Conservation (phyloP, 1,140 invertebrate genomes). For the Ostrea edulis region DNA sequence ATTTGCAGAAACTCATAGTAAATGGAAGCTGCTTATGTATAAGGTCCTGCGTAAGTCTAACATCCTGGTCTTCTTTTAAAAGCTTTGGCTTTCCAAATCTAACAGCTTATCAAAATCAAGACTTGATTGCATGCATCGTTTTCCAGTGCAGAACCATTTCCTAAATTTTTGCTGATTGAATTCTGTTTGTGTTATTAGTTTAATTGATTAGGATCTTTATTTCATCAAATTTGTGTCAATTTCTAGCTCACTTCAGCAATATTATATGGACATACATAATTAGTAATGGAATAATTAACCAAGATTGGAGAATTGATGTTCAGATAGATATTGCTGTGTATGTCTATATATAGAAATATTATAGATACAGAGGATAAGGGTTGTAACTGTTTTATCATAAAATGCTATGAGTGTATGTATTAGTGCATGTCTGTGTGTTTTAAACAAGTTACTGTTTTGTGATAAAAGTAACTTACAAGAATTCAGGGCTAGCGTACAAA, state of each 20-base stretch:
- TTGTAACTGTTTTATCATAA: no score
- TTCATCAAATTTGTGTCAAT: no score
- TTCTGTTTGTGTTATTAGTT: neutral
- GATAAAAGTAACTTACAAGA: neutral
- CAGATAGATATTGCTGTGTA: no score
- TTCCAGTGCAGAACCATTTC: neutral
- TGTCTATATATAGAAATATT: no score
- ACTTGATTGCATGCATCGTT: neutral
- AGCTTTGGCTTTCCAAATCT: neutral
- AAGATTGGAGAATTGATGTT: no score
- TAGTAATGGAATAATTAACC: no score
- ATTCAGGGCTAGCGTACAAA: neutral
- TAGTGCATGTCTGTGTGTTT: no score
- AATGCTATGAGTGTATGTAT: no score
- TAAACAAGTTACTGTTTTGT: no score
- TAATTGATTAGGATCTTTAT: neutral
- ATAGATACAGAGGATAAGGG: no score
- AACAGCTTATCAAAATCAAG: neutral
- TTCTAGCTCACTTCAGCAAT: no score
- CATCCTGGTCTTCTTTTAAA: neutral
- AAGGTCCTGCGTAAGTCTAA: constrained; percentile 34
- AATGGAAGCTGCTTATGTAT: constrained; percentile 31
- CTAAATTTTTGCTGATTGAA: neutral
- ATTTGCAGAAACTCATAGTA: constrained; percentile 26
- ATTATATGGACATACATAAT: no score